Percentiles rank a stretch among this genome's conserved stretches.
These are phyloP conservation scores for Thunnus maccoyii DNA, from an alignment of 2,113 vertebrate genomes.

Conservation along the genomic window DNA sequence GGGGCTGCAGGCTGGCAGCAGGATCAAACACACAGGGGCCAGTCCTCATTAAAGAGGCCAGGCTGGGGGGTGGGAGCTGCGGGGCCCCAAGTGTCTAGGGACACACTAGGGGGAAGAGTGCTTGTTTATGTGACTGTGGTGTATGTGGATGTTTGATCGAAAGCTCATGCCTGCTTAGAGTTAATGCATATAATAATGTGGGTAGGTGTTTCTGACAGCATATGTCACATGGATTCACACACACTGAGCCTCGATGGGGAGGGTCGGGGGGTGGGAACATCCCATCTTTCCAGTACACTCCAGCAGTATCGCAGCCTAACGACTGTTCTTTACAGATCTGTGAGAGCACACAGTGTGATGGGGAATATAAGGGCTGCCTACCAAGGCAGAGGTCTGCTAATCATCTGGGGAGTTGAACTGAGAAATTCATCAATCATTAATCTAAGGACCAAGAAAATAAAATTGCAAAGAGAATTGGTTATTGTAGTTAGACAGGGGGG, in stretches of 20 bases:
- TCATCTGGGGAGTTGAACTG: slow-evolving; percentile 52
- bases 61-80: slow-evolving; percentile 52
- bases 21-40: slow-evolving; percentile 80
- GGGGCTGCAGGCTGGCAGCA: slow-evolving; percentile 66
- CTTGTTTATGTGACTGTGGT: slow-evolving; percentile 55
- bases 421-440: slow-evolving; percentile 51
- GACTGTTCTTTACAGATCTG: slow-evolving; percentile 46
- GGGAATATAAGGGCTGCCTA: slow-evolving; percentile 32
- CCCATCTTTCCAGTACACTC: slow-evolving; percentile 17
- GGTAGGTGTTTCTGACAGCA: slow-evolving; percentile 40
- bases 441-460: slow-evolving; percentile 43
- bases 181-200: slow-evolving; percentile 51
- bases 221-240: slow-evolving; percentile 34
- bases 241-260: neutral
- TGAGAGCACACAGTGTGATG: slow-evolving; percentile 19
- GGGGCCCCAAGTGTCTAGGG: slow-evolving; percentile 66
- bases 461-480: slow-evolving; percentile 27
- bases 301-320: slow-evolving; percentile 10
- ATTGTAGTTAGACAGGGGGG: slow-evolving; percentile 27
- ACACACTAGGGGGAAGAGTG: slow-evolving; percentile 36
- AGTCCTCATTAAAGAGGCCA: slow-evolving; percentile 80
- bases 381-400: slow-evolving; percentile 46
- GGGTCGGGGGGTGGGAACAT: neutral
- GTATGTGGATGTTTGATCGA: slow-evolving; percentile 51
- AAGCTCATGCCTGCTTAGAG: slow-evolving; percentile 46